Evolutionary conservation across 1,140 invertebrate genomes (phyloP).

Genomic region (Propsilocerus akamusi): DNA sequence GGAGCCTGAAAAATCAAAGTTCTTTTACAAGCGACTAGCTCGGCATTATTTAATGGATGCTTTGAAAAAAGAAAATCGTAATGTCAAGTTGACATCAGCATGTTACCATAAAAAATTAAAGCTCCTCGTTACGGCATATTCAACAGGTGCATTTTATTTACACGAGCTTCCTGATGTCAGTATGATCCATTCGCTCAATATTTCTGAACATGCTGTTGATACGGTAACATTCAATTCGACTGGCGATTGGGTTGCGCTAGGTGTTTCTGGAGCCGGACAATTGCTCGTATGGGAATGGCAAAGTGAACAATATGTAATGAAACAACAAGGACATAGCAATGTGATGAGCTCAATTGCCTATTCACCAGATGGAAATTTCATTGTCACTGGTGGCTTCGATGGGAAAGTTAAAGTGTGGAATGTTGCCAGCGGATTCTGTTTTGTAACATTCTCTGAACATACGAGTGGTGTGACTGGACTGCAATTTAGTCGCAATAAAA

Average conservation of each 20-base stretch:
- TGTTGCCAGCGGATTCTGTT: conserved; percentile 73
- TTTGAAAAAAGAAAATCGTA: conserved; percentile 35
- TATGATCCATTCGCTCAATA: conserved; percentile 77
- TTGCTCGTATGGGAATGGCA: conserved; percentile 98
- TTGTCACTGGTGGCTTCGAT: conserved; percentile 88
- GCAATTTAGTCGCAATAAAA: conserved; percentile 74
- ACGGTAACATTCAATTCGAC: conserved; percentile 63
- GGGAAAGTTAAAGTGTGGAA: conserved; percentile 97
- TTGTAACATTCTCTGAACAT: conserved; percentile 88
- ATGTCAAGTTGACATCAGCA: conserved; percentile 48
- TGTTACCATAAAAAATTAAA: conserved; percentile 60
- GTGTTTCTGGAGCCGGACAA: conserved; percentile 68
- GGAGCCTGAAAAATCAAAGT: conserved; percentile 22
- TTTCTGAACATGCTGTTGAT: conserved; percentile 62
- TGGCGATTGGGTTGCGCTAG: conserved; percentile 91
- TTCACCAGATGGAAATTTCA: conserved; percentile 75
- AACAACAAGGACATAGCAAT: conserved; percentile 87
- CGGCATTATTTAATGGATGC: conserved; percentile 54
- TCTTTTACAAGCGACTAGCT: conserved; percentile 45
- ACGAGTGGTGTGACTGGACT: conserved; percentile 60
- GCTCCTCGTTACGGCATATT: conserved; percentile 65
- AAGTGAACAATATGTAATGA: conserved; percentile 95
- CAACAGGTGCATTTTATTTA: conserved; percentile 67
- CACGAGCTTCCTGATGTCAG: conserved; percentile 87
- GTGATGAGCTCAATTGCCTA: conserved; percentile 78